Evolutionary conservation across 1,140 invertebrate genomes (phyloP), one percentile per base, ranked within the genome.

Genomic region (Cydia pomonella): DNA sequence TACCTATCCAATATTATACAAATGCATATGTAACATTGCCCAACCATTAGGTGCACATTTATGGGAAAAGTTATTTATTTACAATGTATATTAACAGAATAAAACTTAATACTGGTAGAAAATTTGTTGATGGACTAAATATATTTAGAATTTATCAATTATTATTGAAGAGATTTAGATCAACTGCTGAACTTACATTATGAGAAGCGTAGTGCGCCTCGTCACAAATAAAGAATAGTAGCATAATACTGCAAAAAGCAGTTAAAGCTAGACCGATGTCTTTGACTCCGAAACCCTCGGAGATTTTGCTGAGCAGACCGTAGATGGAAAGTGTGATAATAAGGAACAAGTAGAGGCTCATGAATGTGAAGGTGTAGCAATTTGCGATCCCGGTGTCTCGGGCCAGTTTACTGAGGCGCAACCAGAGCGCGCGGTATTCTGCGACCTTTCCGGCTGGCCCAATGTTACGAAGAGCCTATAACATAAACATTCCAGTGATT

Each of bases 281-380:
- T 82, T 95, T 96, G 6, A 94, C 92, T 10, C 95, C 95, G 76
- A 96, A 95, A 2, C 95, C 95, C 69, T 95, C 94, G 62, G 95
- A 95, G 9, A 96, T 94, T 83, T 95, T 95, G 0, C 95, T 95
- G 80, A 96, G 91, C 3, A 96, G 85, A 0, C 95, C 95, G 75
- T 96, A 96, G 76, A 96, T 95, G 4, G 95, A 95, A 12, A 96
- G 82, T 3, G 95, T 96, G 23, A 95, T 95, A 71, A 95, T 95
- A 23, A 96, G 93, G 79, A 96, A 96, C 6, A 96, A 88, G 79
- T 95, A 95, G 2, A 96, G 90, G 80, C 93, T 95, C 73, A 95
- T 87, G 77, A 95, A 95, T 1, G 94, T 95, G 66, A 95, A 93
- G 0, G 94, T 94, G 76, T 95, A 95, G 77, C 94, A 95, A 76